Evolutionary conservation across 2,797 vertebrate genomes (phyloP).

Genomic region (Dallia pectoralis): DNA sequence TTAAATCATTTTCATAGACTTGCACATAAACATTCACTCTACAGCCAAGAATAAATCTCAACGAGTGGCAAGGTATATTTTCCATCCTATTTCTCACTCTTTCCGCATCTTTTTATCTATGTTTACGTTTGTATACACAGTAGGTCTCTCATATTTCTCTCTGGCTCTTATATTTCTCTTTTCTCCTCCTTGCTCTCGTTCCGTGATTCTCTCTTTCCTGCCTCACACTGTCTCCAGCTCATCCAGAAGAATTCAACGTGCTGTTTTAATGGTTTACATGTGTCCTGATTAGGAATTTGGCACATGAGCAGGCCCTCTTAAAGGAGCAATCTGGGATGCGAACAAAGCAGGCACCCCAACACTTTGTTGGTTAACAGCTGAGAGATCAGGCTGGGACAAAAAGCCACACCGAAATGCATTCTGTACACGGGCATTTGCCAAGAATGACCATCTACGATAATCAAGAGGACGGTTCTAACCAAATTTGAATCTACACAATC

Average conservation of each 20-base stretch:
- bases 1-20: too few relatives aligned
- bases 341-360: not conserved
- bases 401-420: not conserved
- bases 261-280: slow-evolving; percentile 76
- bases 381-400: not conserved
- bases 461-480: too few relatives aligned
- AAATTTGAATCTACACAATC: too few relatives aligned
- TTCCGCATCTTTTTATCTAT: too few relatives aligned
- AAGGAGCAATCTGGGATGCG: not conserved
- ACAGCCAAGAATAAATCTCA: too few relatives aligned
- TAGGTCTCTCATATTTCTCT: not conserved
- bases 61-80: too few relatives aligned
- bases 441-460: not conserved
- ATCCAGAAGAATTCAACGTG: slow-evolving; percentile 71
- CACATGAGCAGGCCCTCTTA: slow-evolving; percentile 49
- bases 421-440: too few relatives aligned
- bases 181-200: not conserved
- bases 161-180: not conserved
- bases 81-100: too few relatives aligned
- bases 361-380: not conserved
- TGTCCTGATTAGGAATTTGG: slow-evolving; percentile 77
- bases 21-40: too few relatives aligned
- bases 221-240: slow-evolving; percentile 31
- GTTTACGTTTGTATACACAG: too few relatives aligned
- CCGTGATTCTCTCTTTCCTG: not conserved